Conservation (phyloP, 2,113 vertebrate species). For the Redunca redunca region DNA sequence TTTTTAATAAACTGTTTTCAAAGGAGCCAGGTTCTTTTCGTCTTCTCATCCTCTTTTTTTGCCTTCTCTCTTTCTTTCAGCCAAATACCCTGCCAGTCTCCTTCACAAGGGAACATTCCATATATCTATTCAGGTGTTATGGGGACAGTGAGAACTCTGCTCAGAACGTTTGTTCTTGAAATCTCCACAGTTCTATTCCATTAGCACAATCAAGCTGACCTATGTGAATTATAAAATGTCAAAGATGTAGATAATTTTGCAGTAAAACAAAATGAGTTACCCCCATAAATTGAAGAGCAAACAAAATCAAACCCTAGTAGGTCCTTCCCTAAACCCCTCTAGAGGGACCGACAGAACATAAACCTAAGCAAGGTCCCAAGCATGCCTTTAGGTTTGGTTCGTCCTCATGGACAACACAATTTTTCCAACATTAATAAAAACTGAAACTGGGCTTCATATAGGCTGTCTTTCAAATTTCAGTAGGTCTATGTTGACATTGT, state of each 20-base stretch:
- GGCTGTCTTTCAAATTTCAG: background rate
- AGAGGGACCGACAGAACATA: background rate
- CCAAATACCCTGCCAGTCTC: background rate
- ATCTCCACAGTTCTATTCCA: background rate
- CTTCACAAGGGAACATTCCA: background rate
- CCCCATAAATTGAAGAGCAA: background rate
- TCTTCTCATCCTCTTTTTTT: constrained; percentile 30
- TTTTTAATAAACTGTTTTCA: background rate
- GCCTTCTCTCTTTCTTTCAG: background rate
- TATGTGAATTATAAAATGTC: background rate
- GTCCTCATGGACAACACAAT: background rate
- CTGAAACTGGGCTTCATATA: background rate
- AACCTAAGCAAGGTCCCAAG: background rate
- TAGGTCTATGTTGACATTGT: background rate
- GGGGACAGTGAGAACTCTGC: background rate
- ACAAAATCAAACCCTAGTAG: background rate
- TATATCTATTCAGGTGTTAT: background rate
- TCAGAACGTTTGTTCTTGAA: background rate
- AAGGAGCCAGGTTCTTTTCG: constrained; percentile 24
- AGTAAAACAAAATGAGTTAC: background rate
- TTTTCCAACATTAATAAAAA: background rate
- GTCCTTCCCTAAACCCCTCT: background rate
- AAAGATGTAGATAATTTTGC: background rate
- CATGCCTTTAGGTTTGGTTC: background rate
- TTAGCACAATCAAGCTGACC: background rate